Conservation (phyloP, 2,113 vertebrate genomes). For the Ammodramus savannarum region DNA sequence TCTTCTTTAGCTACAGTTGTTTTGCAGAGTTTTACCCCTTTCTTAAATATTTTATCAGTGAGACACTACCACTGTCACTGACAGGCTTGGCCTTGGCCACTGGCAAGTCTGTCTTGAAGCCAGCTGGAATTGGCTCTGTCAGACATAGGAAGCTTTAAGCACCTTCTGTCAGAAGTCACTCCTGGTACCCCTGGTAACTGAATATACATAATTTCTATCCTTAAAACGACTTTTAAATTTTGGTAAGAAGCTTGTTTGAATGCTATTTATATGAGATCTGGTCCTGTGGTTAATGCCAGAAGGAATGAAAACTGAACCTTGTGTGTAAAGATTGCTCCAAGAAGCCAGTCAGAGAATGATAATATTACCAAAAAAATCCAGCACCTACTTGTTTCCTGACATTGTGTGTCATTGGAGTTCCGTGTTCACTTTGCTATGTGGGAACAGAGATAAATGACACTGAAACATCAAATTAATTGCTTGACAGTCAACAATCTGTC, state of each 20-base stretch:
- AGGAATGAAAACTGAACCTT: neutral
- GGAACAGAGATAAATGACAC: conserved; percentile 9
- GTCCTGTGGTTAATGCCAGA: neutral
- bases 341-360: neutral
- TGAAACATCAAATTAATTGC: conserved; percentile 13
- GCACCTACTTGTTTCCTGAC: neutral
- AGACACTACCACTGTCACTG: fast-evolving
- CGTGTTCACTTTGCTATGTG: neutral
- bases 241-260: neutral
- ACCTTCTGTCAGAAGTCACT: neutral
- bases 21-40: neutral
- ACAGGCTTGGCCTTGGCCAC: neutral
- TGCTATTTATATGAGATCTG: neutral
- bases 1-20: neutral
- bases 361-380: neutral
- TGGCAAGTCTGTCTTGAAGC: neutral
- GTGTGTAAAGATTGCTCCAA: neutral
- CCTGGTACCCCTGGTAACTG: neutral
- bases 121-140: neutral
- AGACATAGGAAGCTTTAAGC: neutral
- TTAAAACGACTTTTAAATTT: neutral
- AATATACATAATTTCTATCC: neutral
- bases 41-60: neutral
- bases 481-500: neutral
- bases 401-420: neutral